Evolutionary conservation across 2,888 invertebrate genomes (phyloP), one percentile per base, ranked within the genome.

Genomic region (Nephrocerus scutellatus): DNA sequence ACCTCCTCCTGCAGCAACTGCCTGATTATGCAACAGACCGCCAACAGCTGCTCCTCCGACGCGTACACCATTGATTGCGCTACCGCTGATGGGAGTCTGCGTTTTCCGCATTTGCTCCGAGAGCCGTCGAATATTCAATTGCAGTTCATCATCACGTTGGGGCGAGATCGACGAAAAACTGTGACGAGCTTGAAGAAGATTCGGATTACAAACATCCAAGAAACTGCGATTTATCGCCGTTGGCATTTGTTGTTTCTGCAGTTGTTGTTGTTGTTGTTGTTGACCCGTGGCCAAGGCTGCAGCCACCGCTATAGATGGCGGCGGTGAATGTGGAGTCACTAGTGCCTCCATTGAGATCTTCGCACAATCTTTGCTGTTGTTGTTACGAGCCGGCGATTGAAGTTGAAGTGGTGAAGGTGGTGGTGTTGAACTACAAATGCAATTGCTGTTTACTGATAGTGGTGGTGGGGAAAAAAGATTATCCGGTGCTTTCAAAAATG

Each of bases 121-220:
- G 13, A 67, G 44, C 14, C 66, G 56, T 21, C 66, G 58, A 24
- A 67, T 66, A 44, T 64, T 67, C 5, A 67, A 46, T 41, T 63
- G 66, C 3, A 66, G 41, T 44, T 66, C 67, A 20, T 67, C 59
- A 28, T 55, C 59, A 5, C 57, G 55, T 39, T 53, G 48, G 10
- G 30, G 28, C 9, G 58, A 55, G 33, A 56, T 49, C 14, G 65
- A 59, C 13, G 66, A 59, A 38, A 66, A 65, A 49, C 65, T 65
- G 36, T 64, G 67, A n/a, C 66, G 58, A 4, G 60, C 54, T 37
- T 60, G 63, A 13, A 64, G 47, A 19, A 59, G 43, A 41, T 58
- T 56, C 4, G 57, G 52, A 50, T 57, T 60, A 16, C 51, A 51
- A 3, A 62, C 61, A 41, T 55, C 58, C 21, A 65, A 47, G 36